phyloP scores from a whole-genome alignment of 2,797 vertebrate species.

The Spatula clypeata region DNA sequence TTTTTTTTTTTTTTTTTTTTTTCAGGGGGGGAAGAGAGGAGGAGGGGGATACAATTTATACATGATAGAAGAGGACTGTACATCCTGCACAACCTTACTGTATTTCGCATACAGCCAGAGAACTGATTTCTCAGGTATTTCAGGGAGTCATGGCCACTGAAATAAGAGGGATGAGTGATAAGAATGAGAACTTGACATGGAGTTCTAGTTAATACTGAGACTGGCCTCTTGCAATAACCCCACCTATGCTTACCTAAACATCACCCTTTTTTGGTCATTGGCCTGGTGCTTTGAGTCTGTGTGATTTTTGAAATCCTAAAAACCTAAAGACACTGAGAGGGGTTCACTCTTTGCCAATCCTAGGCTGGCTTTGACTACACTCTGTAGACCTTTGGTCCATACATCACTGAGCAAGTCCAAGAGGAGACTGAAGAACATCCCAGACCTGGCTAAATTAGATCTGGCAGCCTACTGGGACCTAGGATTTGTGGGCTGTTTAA shows the following conservation, averaged over 20 bases:
- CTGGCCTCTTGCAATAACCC: neutral
- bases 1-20: neutral
- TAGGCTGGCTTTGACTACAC: neutral
- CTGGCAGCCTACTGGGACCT: neutral
- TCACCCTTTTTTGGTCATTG: conserved; percentile 26
- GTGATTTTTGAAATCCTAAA: conserved; percentile 12
- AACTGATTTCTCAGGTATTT: neutral
- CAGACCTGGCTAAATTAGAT: neutral
- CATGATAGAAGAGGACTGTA: neutral
- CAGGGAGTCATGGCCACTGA: neutral
- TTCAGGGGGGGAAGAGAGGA: neutral
- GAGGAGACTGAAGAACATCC: neutral
- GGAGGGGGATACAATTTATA: neutral
- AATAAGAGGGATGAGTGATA: neutral
- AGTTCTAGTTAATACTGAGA: neutral
- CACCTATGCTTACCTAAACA: conserved; percentile 30
- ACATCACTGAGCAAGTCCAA: neutral
- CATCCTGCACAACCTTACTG: neutral
- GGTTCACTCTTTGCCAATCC: neutral
- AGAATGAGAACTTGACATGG: neutral
- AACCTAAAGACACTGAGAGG: neutral
- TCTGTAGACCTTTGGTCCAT: neutral
- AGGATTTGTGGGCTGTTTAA: neutral
- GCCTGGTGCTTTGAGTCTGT: neutral
- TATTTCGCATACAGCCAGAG: neutral